Evolutionary conservation across 1,140 invertebrate species (phyloP).

Genomic region (Rhopalosiphum maidis): DNA sequence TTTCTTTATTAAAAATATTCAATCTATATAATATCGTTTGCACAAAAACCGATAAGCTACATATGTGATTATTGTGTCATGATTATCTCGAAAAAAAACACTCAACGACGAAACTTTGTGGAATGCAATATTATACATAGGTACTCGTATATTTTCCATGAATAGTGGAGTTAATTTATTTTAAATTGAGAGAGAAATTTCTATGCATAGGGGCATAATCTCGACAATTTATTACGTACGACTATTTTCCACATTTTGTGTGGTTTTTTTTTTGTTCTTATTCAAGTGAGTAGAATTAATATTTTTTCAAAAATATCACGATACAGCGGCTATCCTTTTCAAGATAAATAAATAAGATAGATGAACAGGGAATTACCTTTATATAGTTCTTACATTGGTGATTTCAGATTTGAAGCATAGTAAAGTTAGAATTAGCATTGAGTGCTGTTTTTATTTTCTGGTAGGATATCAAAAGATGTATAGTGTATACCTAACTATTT

Average conservation of each 20-base stretch:
- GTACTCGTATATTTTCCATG: background rate
- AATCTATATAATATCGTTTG: too few species aligned
- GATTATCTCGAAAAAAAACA: background rate
- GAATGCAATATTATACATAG: background rate
- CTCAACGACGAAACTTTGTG: background rate
- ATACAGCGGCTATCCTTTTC: background rate
- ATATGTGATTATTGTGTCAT: too few species aligned
- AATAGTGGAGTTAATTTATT: background rate
- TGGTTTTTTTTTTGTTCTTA: background rate
- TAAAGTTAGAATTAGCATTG: background rate
- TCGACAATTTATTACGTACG: background rate
- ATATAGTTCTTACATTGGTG: background rate
- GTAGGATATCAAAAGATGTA: too few species aligned
- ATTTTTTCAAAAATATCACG: background rate
- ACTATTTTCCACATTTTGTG: background rate
- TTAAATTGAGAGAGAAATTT: background rate
- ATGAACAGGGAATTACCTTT: background rate
- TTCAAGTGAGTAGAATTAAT: background rate
- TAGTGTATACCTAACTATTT: too few species aligned
- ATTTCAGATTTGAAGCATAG: background rate
- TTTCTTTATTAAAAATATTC: too few species aligned
- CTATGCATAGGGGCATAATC: too few species aligned
- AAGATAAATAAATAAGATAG: background rate
- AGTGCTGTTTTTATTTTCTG: background rate
- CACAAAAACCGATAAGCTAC: too few species aligned